Base-by-base conservation (phyloP, 1,140 invertebrate genomes). In the Pogonomyrmex californicus region DNA sequence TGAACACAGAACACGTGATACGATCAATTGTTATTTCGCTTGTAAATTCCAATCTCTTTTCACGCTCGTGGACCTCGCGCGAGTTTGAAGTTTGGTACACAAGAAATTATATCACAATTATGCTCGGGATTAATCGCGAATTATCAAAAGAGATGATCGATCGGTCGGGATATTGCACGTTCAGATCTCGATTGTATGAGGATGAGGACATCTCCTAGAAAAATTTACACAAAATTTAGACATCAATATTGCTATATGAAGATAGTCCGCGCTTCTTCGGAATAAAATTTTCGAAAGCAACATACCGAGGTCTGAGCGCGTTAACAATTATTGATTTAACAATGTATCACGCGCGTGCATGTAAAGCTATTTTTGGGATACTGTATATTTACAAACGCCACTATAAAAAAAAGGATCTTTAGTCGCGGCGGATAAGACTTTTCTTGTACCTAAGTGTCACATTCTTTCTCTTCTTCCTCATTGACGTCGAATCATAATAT, bases 1-100 rank as follows among this genome's bases (percentile, higher is more conserved):
- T 89, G 88, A 90, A 90, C 89, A 87, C 89, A 85, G 17, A 89
- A 36, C 85, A 56, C 75, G 23, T 51, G 47, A 12, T 65, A 9
- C 14, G 33, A 81, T 56, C 44, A 23, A 66, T 0, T 23, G 10
- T 23, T 23, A 23, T 23, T 23, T 23, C 30, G 23, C 66, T 41
- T 51, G 12, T 38, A 63, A 68, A 14, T 56, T 17, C n/a, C 4
- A n/a, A 68, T 66, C 66, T 36, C 23, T 17, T 49, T 63, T 12
- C 33, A 7, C 33, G 10, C n/a, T 41, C 41, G 2, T 6, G 38
- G 38, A 56, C 38, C 41, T 60, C 58, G 23, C 14, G 33, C 12
- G 6, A 51, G 63, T 17, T 23, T 30, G 36, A 66, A 30, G 17
- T 54, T 56, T 30, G 36, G 79, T 4, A 56, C 41, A 2, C 56